phyloP scores from a whole-genome alignment of 2,888 invertebrate genomes.

The Bursaphelenchus okinawaensis region DNA sequence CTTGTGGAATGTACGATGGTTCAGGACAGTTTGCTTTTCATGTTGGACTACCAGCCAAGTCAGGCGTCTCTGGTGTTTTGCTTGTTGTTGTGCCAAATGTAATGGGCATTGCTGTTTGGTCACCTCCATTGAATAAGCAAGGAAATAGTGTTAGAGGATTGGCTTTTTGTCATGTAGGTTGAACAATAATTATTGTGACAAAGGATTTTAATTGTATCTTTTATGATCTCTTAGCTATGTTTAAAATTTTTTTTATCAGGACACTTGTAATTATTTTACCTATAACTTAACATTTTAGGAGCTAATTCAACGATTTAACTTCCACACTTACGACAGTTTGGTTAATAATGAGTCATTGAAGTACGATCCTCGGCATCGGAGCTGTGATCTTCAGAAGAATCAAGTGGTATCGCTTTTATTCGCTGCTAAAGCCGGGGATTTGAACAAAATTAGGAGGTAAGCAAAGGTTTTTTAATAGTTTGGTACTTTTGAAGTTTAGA shows the following conservation, averaged over 20 bases:
- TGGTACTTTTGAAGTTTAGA: not conserved
- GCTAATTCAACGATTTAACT: constrained; percentile 81
- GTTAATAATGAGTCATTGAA: constrained; percentile 40
- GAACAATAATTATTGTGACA: not conserved
- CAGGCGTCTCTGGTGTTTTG: constrained; percentile 76
- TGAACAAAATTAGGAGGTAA: constrained; percentile 35
- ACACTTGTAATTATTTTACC: not conserved
- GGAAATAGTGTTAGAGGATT: constrained; percentile 87
- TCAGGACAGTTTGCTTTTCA: constrained; percentile 19
- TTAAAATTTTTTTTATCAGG: not conserved
- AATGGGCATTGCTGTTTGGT: constrained; percentile 90
- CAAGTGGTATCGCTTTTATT: constrained; percentile 33
- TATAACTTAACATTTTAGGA: constrained; percentile 39
- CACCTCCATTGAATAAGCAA: constrained; percentile 81
- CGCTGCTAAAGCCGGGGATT: constrained; percentile 39
- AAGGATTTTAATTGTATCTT: not conserved
- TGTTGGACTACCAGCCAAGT: constrained; percentile 64
- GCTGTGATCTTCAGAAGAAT: constrained; percentile 24
- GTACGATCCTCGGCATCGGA: constrained; percentile 27
- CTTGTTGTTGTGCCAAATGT: constrained; percentile 90
- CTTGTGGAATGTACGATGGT: constrained; percentile 77
- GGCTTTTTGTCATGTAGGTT: constrained; percentile 73
- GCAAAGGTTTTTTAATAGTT: not conserved
- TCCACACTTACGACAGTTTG: constrained; percentile 74
- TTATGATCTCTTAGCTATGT: not conserved